Conservation (phyloP, 2,797 vertebrate species). For the Oophaga sylvatica region DNA sequence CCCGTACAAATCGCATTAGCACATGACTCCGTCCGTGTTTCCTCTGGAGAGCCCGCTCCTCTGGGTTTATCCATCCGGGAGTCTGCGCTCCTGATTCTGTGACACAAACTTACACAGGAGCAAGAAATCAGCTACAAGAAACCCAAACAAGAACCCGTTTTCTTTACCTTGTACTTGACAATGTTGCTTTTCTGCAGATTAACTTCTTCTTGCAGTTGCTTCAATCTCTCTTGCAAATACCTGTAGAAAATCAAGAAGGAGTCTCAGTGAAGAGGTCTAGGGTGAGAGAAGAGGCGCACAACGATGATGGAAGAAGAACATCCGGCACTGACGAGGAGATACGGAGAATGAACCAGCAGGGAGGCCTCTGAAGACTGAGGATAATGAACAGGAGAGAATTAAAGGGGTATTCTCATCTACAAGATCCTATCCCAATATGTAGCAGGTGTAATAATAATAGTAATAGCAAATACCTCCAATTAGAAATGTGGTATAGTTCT, state of each 20-base stretch:
- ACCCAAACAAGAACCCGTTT: slow-evolving; percentile 16
- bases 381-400: not conserved
- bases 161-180: slow-evolving; percentile 92
- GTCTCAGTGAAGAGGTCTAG: slow-evolving; percentile 38
- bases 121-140: slow-evolving; percentile 6
- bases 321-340: not conserved
- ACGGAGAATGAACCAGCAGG: not conserved
- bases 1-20: too few relatives aligned
- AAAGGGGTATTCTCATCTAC: too few relatives aligned
- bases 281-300: not conserved
- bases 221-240: slow-evolving; percentile 92
- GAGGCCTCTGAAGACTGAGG: not conserved
- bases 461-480: too few relatives aligned
- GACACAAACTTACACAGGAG: slow-evolving; percentile 2
- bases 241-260: slow-evolving; percentile 73
- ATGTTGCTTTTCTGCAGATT: slow-evolving; percentile 90
- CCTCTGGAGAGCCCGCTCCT: not conserved
- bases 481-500: too few relatives aligned
- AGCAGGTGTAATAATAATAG: too few relatives aligned
- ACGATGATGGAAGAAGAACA: not conserved
- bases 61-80: not conserved
- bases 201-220: slow-evolving; percentile 93
- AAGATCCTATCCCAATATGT: too few relatives aligned
- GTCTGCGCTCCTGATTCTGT: not conserved
- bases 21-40: too few relatives aligned